Base-by-base conservation (phyloP, 2,888 invertebrate genomes). In the Orthonevra nobilis region DNA sequence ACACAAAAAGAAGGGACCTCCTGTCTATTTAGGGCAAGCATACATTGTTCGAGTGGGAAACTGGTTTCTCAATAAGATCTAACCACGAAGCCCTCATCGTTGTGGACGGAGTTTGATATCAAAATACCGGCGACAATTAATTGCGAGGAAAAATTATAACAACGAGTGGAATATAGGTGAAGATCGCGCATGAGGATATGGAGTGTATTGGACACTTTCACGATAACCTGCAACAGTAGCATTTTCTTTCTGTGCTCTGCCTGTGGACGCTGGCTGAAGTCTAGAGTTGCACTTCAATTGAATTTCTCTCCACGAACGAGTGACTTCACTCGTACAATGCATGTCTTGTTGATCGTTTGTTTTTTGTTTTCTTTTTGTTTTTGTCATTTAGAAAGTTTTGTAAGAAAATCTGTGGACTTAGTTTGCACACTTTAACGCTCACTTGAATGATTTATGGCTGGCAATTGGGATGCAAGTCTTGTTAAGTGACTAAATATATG, bases 351-450 rank as follows among this genome's bases (percentile, higher is more conserved):
- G n/a, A n/a, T n/a, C n/a, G n/a, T n/a, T n/a, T n/a, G n/a, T n/a
- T n/a, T n/a, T n/a, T n/a, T n/a, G n/a, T n/a, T n/a, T n/a, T n/a
- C n/a, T n/a, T n/a, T n/a, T n/a, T n/a, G n/a, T n/a, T n/a, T n/a
- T 32, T 28, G 54, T 50, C 50, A 66, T 75, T 75, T 75, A 63
- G 75, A 75, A 75, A 75, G 75, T 75, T 56, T 20, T 40, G 10
- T 9, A 44, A 5, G 7, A 58, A 60, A 32, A 32, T 44, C n/a
- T n/a, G 38, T 52, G 58, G 42, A 19, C 38, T 54, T 38, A 20
- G 34, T 52, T 52, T 30, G 15, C 42, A 40, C 30, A 73, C 28
- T 64, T n/a, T n/a, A n/a, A n/a, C n/a, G n/a, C n/a, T n/a, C n/a
- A n/a, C 14, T 30, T 66, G 30, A 66, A 50, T 60, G 50, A 66